Evolutionary conservation across 2,888 invertebrate species (phyloP).

Genomic region (Brachypalpus laphriformis): DNA sequence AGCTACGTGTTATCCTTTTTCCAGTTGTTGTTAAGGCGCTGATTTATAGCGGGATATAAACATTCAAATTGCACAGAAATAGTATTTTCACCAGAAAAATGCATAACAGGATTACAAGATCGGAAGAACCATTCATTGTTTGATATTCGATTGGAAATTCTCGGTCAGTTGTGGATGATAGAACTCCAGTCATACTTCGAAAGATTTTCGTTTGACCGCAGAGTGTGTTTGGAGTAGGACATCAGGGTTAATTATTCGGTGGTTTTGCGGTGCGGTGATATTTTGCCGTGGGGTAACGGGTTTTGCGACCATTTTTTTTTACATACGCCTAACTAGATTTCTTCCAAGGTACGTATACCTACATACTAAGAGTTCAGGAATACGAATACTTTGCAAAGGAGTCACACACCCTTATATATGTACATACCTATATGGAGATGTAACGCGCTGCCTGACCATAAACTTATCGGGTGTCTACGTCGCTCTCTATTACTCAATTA

Average conservation of each 20-base stretch:
- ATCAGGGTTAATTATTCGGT: not conserved
- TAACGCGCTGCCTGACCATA: too few species aligned
- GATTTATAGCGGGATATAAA: constrained; percentile 67
- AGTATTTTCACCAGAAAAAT: constrained; percentile 33
- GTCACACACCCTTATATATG: too few species aligned
- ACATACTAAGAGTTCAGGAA: too few species aligned
- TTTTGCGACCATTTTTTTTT: too few species aligned
- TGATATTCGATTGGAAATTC: not conserved
- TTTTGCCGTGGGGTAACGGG: not conserved
- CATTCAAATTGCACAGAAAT: constrained; percentile 36
- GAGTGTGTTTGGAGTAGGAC: not conserved
- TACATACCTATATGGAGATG: too few species aligned
- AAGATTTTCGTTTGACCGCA: not conserved
- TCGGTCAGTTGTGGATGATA: not conserved
- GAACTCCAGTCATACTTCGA: not conserved
- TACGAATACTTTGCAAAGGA: too few species aligned
- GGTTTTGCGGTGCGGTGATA: too few species aligned
- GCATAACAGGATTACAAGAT: constrained; percentile 27
- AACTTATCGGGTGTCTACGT: too few species aligned
- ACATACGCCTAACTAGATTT: too few species aligned
- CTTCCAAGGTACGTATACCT: too few species aligned
- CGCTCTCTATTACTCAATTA: too few species aligned
- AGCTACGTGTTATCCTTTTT: constrained; percentile 43
- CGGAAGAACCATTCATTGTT: constrained; percentile 15
- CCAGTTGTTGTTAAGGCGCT: constrained; percentile 20